Conservation (phyloP, 2,888 invertebrate genomes). For the Drosophila lutescens region DNA sequence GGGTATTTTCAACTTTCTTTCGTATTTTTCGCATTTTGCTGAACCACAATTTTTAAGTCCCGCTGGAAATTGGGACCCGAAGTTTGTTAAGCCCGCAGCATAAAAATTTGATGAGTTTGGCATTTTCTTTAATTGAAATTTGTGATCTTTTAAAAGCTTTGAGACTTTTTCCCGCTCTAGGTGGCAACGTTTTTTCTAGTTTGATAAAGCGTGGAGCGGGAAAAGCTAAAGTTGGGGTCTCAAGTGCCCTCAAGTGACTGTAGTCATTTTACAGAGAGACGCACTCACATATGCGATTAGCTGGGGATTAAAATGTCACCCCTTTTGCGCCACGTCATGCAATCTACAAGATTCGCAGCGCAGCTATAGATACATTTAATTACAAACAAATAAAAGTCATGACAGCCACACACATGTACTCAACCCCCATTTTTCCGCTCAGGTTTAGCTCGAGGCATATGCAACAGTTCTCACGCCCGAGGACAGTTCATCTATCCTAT, state of each 20-base stretch:
- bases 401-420: conserved; percentile 55
- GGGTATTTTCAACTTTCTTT: conserved; percentile 10
- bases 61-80: conserved; percentile 31
- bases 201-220: background rate
- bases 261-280: conserved; percentile 60
- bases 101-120: conserved; percentile 79
- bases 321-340: conserved; percentile 64
- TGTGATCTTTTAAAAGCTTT: conserved; percentile 82
- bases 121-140: conserved; percentile 81
- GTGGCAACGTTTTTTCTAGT: conserved; percentile 22
- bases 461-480: conserved; percentile 74
- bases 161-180: conserved; percentile 51
- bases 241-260: conserved; percentile 62
- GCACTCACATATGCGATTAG: conserved; percentile 79
- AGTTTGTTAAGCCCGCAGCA: conserved; percentile 71
- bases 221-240: background rate
- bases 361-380: conserved; percentile 73
- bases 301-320: conserved; percentile 83
- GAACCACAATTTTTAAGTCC: conserved; percentile 61
- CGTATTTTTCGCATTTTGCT: conserved; percentile 10
- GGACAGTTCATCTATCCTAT: conserved; percentile 25
- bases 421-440: conserved; percentile 29
- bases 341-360: conserved; percentile 49
- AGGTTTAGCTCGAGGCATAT: conserved; percentile 62
- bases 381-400: conserved; percentile 81